phyloP scores from a whole-genome alignment of 2,113 vertebrate species.

The Dermatemys mawii region DNA sequence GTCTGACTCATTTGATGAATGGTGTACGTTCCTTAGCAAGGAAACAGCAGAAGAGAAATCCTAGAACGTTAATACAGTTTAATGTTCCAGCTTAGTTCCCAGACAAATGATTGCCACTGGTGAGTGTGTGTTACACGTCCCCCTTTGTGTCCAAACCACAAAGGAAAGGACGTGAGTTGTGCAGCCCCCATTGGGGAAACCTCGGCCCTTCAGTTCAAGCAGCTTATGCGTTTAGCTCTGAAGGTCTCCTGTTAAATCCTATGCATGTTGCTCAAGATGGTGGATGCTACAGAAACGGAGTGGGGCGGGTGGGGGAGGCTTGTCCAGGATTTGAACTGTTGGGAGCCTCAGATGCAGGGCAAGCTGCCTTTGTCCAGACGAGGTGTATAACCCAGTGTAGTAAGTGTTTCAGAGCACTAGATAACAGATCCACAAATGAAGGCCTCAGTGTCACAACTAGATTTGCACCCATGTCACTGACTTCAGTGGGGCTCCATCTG shows the following conservation, averaged over 20 bases:
- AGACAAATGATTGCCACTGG: neutral
- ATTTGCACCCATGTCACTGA: too few species aligned
- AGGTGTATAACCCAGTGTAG: neutral
- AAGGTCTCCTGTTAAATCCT: neutral
- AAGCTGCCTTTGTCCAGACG: neutral
- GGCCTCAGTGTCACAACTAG: too few species aligned
- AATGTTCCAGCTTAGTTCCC: neutral
- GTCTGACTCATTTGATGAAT: accelerated
- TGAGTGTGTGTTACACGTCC: neutral
- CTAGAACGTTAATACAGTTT: neutral
- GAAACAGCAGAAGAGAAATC: neutral
- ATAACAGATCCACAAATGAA: too few species aligned
- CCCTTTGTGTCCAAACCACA: neutral
- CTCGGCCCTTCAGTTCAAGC: neutral
- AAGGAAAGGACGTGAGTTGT: neutral
- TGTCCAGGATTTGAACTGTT: neutral
- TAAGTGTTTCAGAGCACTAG: too few species aligned
- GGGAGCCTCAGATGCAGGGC: neutral
- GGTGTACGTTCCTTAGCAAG: neutral
- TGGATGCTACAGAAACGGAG: neutral
- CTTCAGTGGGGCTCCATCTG: too few species aligned
- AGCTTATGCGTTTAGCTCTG: neutral
- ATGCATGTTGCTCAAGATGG: neutral
- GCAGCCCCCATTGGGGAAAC: neutral
- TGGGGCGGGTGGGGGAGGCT: too few species aligned